Conservation (phyloP, 2,888 invertebrate genomes). For the Pristionchus maxplancki region DNA sequence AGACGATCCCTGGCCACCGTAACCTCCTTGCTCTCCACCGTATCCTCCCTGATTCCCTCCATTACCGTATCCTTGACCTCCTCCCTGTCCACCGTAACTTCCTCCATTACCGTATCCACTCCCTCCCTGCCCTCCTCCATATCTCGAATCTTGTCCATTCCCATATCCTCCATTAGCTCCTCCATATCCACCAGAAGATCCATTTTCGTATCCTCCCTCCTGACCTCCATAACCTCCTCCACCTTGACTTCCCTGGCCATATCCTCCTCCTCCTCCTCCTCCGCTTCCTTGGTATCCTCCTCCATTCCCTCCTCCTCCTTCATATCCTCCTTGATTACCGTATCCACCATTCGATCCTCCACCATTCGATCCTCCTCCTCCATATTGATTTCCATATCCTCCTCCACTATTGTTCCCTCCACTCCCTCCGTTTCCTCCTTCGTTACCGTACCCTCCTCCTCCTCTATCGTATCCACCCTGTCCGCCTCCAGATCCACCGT, state of each 20-base stretch:
- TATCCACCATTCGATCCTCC: not conserved
- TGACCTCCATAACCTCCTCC: conserved; percentile 33
- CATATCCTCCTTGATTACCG: not conserved
- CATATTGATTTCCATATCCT: not conserved
- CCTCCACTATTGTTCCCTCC: not conserved
- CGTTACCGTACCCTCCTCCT: not conserved
- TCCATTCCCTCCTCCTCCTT: conserved; percentile 31
- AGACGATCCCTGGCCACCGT: not conserved
- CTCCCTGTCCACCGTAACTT: not conserved
- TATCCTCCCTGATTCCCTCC: conserved; percentile 10
- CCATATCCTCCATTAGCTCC: not conserved
- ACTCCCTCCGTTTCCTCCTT: not conserved
- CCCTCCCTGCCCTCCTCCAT: not conserved
- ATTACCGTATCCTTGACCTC: not conserved
- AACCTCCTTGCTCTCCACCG: conserved; percentile 18
- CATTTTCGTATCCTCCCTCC: not conserved
- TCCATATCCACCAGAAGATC: not conserved
- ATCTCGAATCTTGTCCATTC: not conserved
- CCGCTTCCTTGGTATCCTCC: not conserved
- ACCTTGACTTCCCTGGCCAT: not conserved
- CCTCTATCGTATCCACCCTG: not conserved
- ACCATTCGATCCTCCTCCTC: not conserved
- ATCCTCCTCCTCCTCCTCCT: not conserved
- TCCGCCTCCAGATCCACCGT: conserved; percentile 45
- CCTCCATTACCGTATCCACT: conserved; percentile 6